Evolutionary conservation across 2,797 vertebrate genomes (phyloP), one percentile per base, ranked within the genome.

Genomic region (Rhinichthys osculus): DNA sequence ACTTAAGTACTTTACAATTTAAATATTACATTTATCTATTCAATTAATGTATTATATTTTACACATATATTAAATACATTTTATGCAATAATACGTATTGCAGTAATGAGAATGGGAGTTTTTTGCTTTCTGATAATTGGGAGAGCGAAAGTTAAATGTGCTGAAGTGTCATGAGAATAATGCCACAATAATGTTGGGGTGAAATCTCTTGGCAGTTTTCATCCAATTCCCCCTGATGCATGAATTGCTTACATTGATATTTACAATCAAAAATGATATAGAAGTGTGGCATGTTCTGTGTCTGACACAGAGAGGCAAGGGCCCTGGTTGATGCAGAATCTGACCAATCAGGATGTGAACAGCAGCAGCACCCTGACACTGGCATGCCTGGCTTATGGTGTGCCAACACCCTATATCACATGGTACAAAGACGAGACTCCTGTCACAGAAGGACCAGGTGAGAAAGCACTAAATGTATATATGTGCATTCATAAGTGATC

Each of bases 361-460:
- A 96, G 96, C 90, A 98, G 97, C 2, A 97, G 95, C 91, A 98
- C 96, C 52, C 93, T 99, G 87, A 87, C 87, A 1, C 94, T 99
- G 89, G 82, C 92, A 70, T 99, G 97, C 88, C 91, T 85, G 2
- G 97, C 95, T 17, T 84, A 78, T 0, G 98, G 97, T 35, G 95
- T 95, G 0, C 97, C 97, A 17, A 84, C 33, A 13, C 97, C 97
- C 0, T 42, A 72, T 70, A 93, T 98, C 83, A 91, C 66, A 0
- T 99, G 98, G 98, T 94, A 94, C 91, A 98, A 97, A 93, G 96
- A 98, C 0, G 93, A 95, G 0, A 87, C 94, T 86, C 92, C 78
- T 44, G 90, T 98, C 79, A 80, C 94, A 52, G 92, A 95, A 88
- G 96, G 96, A 8, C 96, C 95, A 93, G 98, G 98, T 98, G 91